Percentiles rank a stretch among this genome's conserved stretches.
These are phyloP conservation scores for Gambusia affinis DNA, from an alignment of 2,113 vertebrate genomes.

Conservation along the genomic window DNA sequence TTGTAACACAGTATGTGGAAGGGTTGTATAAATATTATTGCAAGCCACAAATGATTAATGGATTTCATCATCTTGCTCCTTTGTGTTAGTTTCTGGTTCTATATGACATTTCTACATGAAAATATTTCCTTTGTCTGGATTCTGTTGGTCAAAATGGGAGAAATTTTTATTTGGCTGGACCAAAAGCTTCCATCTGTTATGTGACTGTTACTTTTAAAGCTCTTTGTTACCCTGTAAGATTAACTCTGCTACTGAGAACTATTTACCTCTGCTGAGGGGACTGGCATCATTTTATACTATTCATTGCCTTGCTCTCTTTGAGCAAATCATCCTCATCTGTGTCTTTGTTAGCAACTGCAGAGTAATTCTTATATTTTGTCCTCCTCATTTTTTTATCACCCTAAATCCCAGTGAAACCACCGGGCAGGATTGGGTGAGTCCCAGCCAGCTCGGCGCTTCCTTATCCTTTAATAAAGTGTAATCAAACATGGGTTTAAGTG, in stretches of 20 bases:
- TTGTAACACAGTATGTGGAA: background rate
- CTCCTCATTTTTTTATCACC: slow-evolving; percentile 88
- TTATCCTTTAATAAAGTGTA: slow-evolving; percentile 95
- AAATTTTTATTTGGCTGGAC: slow-evolving; percentile 12
- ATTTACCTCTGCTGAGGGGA: slow-evolving; percentile 41
- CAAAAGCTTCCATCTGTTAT: slow-evolving; percentile 33
- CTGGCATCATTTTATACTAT: slow-evolving; percentile 28
- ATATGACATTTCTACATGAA: background rate
- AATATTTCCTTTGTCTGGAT: background rate
- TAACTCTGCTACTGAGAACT: slow-evolving; percentile 23
- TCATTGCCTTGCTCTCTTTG: slow-evolving; percentile 26
- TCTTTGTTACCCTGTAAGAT: slow-evolving; percentile 53
- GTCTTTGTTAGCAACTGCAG: slow-evolving; percentile 81
- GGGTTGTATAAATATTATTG: background rate
- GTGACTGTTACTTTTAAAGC: slow-evolving; percentile 36
- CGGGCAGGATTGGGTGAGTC: slow-evolving; percentile 87
- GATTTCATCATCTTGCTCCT: no score
- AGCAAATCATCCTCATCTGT: slow-evolving; percentile 72
- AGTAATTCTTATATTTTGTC: slow-evolving; percentile 81
- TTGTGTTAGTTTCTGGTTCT: background rate
- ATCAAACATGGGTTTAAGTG: slow-evolving; percentile 98
- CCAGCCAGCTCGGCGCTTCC: slow-evolving; percentile 87
- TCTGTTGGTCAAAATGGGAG: background rate
- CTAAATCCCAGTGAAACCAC: slow-evolving; percentile 87
- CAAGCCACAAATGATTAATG: background rate